Percentiles rank a stretch among this genome's conserved stretches.
These are phyloP conservation scores for Brachionus calyciflorus DNA, from an alignment of 1,140 invertebrate genomes.

Conservation along the genomic window DNA sequence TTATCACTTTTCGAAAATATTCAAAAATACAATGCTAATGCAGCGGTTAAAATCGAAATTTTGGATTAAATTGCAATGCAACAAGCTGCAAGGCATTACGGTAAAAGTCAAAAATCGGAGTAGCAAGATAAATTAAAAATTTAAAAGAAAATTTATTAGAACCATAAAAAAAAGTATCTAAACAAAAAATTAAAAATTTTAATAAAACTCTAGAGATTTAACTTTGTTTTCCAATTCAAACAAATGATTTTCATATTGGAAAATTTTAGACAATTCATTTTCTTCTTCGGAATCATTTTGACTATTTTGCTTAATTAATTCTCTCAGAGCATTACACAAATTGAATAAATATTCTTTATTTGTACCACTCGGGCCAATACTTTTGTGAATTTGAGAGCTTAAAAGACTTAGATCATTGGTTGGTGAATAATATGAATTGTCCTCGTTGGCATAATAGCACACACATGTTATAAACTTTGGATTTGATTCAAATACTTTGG, in stretches of 20 bases:
- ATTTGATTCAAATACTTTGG: neutral
- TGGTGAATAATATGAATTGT: slow-evolving; percentile 37
- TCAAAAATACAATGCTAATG: too few species aligned
- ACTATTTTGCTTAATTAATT: neutral
- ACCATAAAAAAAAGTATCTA: too few species aligned
- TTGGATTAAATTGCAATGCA: too few species aligned
- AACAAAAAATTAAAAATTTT: too few species aligned
- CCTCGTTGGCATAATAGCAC: slow-evolving; percentile 34
- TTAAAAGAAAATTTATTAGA: too few species aligned
- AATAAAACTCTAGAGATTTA: neutral
- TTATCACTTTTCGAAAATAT: too few species aligned
- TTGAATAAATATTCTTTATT: slow-evolving; percentile 42
- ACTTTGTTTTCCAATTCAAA: neutral
- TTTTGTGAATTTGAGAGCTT: slow-evolving; percentile 22
- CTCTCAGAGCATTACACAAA: neutral
- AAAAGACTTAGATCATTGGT: neutral
- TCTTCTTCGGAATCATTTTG: neutral
- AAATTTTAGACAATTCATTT: neutral
- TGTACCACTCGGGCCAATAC: slow-evolving; percentile 41
- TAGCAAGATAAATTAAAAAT: too few species aligned
- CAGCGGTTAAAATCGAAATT: too few species aligned
- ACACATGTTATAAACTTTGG: slow-evolving; percentile 9
- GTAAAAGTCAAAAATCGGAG: too few species aligned
- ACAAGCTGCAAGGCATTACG: too few species aligned
- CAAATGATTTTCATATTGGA: neutral